Conservation (phyloP, 2,797 vertebrate genomes). For the Tapirus indicus region DNA sequence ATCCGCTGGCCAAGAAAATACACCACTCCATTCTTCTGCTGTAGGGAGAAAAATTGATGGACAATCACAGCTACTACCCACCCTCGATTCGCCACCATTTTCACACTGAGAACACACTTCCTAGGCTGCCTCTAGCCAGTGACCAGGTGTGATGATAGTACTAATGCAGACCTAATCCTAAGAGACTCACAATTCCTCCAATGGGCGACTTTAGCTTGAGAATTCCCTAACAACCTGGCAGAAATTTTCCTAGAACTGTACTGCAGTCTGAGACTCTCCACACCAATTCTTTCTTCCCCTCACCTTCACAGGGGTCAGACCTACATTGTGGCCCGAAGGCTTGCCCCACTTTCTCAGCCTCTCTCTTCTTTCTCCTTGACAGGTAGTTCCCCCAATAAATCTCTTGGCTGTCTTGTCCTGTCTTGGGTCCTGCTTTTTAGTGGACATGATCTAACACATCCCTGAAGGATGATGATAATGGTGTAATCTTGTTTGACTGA, state of each 20-base stretch:
- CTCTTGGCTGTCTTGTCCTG: not conserved
- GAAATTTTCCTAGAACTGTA: not conserved
- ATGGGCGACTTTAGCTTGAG: not conserved
- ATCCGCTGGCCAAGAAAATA: not conserved
- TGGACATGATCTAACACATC: not conserved
- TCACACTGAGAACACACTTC: not conserved
- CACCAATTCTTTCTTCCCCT: not conserved
- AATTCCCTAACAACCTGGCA: not conserved
- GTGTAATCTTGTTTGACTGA: not conserved
- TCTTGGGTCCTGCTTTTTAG: not conserved
- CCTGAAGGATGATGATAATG: not conserved
- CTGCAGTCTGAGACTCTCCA: not conserved
- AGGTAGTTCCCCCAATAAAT: not conserved
- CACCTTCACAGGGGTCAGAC: not conserved
- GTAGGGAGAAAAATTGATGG: rapidly evolving
- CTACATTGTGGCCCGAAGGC: no score
- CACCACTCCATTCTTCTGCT: not conserved
- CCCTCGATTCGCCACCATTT: no score
- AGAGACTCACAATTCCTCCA: not conserved
- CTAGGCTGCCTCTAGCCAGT: no score
- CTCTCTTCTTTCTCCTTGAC: not conserved
- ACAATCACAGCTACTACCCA: not conserved
- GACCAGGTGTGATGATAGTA: rapidly evolving
- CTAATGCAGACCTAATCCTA: not conserved
- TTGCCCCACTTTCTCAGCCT: not conserved